Conservation (phyloP, 1,140 invertebrate genomes). For the Aethina tumida region DNA sequence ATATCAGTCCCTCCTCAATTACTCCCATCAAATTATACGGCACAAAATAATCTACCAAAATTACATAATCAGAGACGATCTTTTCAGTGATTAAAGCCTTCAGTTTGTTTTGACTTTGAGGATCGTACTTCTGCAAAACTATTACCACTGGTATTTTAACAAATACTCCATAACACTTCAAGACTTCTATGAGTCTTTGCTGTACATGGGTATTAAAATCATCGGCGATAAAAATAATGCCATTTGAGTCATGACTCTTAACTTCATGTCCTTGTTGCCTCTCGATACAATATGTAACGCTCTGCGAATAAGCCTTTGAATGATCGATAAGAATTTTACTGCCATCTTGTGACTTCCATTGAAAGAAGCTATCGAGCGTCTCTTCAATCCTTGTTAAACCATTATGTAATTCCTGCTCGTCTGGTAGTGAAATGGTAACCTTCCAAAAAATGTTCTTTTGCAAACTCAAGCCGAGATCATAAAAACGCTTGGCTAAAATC, state of each 20-base stretch:
- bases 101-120: conserved; percentile 13
- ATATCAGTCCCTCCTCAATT: conserved; percentile 44
- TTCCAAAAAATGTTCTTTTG: conserved; percentile 56
- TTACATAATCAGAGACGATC: conserved; percentile 21
- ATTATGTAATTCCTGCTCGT: conserved; percentile 29
- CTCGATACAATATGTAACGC: conserved; percentile 22
- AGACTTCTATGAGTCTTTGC: conserved; percentile 19
- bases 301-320: conserved; percentile 12
- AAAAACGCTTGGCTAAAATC: conserved; percentile 37
- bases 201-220: conserved; percentile 18
- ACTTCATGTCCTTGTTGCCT: conserved; percentile 17
- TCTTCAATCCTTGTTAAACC: conserved; percentile 27
- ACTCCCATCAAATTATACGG: conserved; percentile 21
- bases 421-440: conserved; percentile 48
- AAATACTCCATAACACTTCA: conserved; percentile 23
- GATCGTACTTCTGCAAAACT: conserved; percentile 21
- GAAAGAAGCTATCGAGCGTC: conserved; percentile 34
- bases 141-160: conserved; percentile 24
- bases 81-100: conserved; percentile 14
- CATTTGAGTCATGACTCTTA: conserved; percentile 21
- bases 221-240: conserved; percentile 27
- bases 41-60: conserved; percentile 16
- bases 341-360: conserved; percentile 19
- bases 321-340: conserved; percentile 16
- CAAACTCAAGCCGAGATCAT: conserved; percentile 38